These are phyloP conservation scores for Dicyrtomina minuta DNA, from an alignment of 2,888 invertebrate species.

Conservation along the genomic window DNA sequence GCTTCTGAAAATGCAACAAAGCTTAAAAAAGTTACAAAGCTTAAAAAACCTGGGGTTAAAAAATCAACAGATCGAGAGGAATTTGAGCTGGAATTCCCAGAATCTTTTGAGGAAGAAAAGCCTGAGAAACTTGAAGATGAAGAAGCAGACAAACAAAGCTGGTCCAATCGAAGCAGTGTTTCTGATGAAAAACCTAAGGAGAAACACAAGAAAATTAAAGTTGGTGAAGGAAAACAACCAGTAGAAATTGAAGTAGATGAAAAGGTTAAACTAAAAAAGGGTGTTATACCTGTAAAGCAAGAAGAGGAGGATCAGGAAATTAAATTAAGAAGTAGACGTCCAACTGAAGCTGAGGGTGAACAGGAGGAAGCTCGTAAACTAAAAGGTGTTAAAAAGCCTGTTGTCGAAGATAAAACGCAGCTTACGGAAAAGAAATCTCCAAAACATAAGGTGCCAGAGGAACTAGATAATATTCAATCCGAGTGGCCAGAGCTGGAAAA, in stretches of 20 bases:
- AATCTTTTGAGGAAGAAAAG: conserved; percentile 53
- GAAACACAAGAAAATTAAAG: conserved; percentile 56
- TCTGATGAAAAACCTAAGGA: conserved; percentile 4
- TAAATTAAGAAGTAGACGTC: conserved; percentile 20
- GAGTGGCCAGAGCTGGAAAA: conserved; percentile 36
- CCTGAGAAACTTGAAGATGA: conserved; percentile 51
- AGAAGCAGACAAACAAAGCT: conserved; percentile 1
- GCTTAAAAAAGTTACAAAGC: neutral
- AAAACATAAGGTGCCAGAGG: conserved; percentile 13
- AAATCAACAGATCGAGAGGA: neutral
- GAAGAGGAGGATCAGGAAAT: conserved; percentile 45
- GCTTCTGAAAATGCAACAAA: neutral
- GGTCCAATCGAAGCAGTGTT: conserved; percentile 12
- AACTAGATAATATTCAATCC: conserved; percentile 19
- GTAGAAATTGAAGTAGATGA: neutral
- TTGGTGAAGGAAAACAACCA: conserved; percentile 41
- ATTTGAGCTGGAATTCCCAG: neutral
- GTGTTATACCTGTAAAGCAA: conserved; percentile 4
- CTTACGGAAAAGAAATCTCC: conserved; percentile 55
- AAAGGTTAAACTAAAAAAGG: neutral
- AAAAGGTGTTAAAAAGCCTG: conserved; percentile 19
- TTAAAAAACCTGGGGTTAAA: conserved; percentile 16
- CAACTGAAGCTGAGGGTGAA: conserved; percentile 4
- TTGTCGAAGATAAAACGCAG: conserved; percentile 23
- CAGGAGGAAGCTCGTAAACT: conserved; percentile 19